Base-by-base conservation (phyloP, 2,888 invertebrate species). In the Branchellion lobata region DNA sequence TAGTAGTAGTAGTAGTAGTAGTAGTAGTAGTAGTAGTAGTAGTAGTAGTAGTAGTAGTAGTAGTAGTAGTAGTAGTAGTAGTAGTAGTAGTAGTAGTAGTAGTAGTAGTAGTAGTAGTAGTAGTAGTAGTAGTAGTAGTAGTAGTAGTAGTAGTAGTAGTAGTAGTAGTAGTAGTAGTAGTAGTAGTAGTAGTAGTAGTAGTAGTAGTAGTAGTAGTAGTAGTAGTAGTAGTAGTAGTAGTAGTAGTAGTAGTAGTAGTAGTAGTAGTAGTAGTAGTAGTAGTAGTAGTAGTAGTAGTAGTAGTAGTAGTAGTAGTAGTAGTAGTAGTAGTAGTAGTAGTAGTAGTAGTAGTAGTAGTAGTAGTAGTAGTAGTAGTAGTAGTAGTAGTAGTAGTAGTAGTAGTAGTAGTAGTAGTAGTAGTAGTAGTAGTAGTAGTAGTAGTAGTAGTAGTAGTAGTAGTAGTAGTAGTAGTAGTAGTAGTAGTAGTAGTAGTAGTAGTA, bases 121-220 rank as follows among this genome's bases (percentile, higher is more conserved):
- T 71, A 18, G 29, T 29, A 21, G 71, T 71, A 18, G 21, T 33
- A 27, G 71, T 31, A 8, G 34, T 31, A 27, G 31, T 31, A 18
- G 11, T 31, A 27, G 71, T 14, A 27, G 71, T 31, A 27, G 71
- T 71, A 18, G 71, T 31, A 27, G 71, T 31, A 27, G 11, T 31
- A 27, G 14, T 69, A 11, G 71, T 69, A 11, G 71, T 69, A 11
- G 71, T 69, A 11, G 71, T 69, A 11, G 14, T 69, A 11, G 71
- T 69, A 11, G 71, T 69, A 11, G 71, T 69, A 11, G 14, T 69
- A 11, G 71, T 69, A 11, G 71, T 69, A 11, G 71, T 69, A 11
- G 71, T 69, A 11, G 71, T 69, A 11, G 71, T 69, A 11, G 71
- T 69, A 11, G 14, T 69, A 11, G 71, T 69, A 11, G 33, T 71